Percentiles rank a stretch among this genome's conserved stretches.
Conservation (phyloP, 2,797 vertebrate genomes). For the Pogonophryne albipinna region DNA sequence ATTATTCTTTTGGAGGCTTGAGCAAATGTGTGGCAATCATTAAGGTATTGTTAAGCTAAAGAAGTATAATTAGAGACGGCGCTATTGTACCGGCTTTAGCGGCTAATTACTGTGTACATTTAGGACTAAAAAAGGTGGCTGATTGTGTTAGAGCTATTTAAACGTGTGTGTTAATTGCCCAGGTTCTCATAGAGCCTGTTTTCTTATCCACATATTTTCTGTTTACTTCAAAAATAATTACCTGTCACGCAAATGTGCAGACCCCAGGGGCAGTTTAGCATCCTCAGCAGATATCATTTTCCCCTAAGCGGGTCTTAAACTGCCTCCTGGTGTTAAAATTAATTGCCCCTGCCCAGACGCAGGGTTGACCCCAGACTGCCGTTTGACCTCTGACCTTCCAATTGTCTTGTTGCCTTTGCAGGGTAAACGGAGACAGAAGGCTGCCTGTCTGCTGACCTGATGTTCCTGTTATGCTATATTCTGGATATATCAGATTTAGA, state of each 20-base stretch:
- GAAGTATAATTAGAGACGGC: slow-evolving; percentile 25
- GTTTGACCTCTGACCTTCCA: slow-evolving; percentile 68
- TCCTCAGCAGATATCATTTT: slow-evolving; percentile 61
- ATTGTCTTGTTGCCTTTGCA: slow-evolving; percentile 64
- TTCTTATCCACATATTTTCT: slow-evolving; percentile 12
- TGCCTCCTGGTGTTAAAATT: slow-evolving; percentile 62
- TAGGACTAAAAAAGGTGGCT: slow-evolving; percentile 16
- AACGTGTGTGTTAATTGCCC: slow-evolving; percentile 18
- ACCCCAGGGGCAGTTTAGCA: slow-evolving; percentile 60
- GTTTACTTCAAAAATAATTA: slow-evolving; percentile 63
- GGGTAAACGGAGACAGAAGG: slow-evolving; percentile 67
- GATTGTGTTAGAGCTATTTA: slow-evolving; percentile 39
- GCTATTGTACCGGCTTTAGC: slow-evolving; percentile 29
- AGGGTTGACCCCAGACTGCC: slow-evolving; percentile 68
- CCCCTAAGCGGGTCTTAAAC: slow-evolving; percentile 59
- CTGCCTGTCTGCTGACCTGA: slow-evolving; percentile 50
- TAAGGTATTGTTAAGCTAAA: slow-evolving; percentile 59
- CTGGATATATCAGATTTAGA: neutral
- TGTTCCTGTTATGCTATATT: neutral
- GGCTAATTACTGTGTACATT: slow-evolving; percentile 42
- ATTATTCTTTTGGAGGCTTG: slow-evolving; percentile 42
- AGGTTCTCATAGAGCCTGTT: too few species aligned
- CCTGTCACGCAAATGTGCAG: slow-evolving; percentile 42
- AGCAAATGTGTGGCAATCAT: slow-evolving; percentile 55
- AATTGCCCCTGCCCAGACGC: slow-evolving; percentile 60